Evolutionary conservation across 2,113 vertebrate genomes (phyloP).

Genomic region (Vombatus ursinus): DNA sequence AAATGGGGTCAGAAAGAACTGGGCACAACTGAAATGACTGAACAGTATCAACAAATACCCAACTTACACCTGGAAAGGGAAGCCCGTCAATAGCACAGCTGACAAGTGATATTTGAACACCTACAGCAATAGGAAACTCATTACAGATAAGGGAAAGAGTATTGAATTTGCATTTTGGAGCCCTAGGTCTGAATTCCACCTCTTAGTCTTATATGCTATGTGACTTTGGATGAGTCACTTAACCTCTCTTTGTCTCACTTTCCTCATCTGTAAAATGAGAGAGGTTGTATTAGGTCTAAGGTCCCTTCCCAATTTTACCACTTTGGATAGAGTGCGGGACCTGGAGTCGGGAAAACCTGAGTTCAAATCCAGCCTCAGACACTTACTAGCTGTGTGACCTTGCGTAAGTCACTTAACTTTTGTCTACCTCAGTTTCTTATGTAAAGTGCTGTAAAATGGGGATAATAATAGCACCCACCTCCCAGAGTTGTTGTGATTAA

Average conservation of each 20-base stretch:
- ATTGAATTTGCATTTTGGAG: background rate
- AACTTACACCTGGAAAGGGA: background rate
- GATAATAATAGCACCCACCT: background rate
- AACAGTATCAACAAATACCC: background rate
- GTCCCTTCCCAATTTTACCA: background rate
- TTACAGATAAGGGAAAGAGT: background rate
- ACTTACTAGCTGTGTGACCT: background rate
- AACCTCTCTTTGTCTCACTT: background rate
- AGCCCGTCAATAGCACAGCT: background rate
- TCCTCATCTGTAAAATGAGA: background rate
- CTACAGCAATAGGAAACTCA: background rate
- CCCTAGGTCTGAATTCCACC: background rate
- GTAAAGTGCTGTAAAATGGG: background rate
- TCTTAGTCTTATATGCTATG: background rate
- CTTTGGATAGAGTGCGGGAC: background rate
- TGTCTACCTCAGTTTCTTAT: background rate
- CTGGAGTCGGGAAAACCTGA: background rate
- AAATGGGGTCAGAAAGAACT: background rate
- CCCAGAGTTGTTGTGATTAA: background rate
- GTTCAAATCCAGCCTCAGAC: background rate
- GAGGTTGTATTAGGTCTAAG: background rate
- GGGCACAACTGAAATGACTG: background rate
- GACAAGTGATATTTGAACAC: background rate
- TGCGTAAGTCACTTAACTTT: background rate
- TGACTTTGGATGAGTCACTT: background rate